phyloP scores from a whole-genome alignment of 2,888 invertebrate species.

The Cheilosia vulpina region DNA sequence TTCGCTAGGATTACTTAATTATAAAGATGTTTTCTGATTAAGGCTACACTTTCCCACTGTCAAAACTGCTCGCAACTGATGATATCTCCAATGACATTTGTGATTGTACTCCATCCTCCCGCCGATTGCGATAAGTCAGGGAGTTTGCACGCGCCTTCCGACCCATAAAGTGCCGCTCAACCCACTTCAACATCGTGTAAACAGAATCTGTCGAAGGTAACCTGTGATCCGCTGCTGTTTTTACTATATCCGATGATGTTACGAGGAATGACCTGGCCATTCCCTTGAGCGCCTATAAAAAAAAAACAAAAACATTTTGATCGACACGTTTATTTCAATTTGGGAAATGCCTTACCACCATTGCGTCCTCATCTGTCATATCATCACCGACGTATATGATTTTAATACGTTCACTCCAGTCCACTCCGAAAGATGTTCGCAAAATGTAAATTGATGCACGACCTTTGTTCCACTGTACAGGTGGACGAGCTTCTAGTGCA shows the following conservation, averaged over 20 bases:
- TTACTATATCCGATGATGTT: conserved; percentile 92
- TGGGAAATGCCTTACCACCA: conserved; percentile 87
- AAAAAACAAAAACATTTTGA: background rate
- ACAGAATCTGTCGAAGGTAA: conserved; percentile 95
- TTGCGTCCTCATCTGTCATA: conserved; percentile 95
- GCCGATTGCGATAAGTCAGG: conserved; percentile 86
- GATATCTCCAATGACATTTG: conserved; percentile 89
- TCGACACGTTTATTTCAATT: background rate
- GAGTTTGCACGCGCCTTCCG: conserved; percentile 91
- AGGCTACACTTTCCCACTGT: conserved; percentile 79
- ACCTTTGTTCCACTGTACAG: conserved; percentile 95
- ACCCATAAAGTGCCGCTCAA: conserved; percentile 92
- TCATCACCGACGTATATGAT: conserved; percentile 96
- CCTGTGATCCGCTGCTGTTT: conserved; percentile 93
- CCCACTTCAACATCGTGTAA: conserved; percentile 94
- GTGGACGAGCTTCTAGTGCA: conserved; percentile 95
- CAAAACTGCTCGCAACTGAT: conserved; percentile 80
- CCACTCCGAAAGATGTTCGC: conserved; percentile 94
- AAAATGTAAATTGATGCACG: conserved; percentile 95
- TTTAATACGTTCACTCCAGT: conserved; percentile 95
- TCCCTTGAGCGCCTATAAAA: conserved; percentile 91
- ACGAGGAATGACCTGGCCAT: conserved; percentile 97
- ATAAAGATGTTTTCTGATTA: conserved; percentile 1
- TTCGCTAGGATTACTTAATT: conserved; percentile 52
- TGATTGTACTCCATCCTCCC: conserved; percentile 89